Evolutionary conservation across 2,113 vertebrate species (phyloP).

Genomic region (Meriones unguiculatus): DNA sequence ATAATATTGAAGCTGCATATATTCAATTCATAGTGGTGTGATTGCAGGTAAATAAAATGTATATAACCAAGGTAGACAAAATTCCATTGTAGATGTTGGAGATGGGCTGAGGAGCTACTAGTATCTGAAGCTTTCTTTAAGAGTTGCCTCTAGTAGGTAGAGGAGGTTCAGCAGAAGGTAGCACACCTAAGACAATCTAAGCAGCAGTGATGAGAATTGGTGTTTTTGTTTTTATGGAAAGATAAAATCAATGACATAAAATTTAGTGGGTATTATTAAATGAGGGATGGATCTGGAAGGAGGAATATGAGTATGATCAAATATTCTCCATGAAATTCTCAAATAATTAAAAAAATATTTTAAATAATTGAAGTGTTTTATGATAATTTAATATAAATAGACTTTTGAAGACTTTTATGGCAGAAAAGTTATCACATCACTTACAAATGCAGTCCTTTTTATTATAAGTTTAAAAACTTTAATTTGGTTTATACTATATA

Average conservation of each 20-base stretch:
- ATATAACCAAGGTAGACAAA: neutral
- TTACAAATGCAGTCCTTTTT: slow-evolving; percentile 28
- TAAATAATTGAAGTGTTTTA: neutral
- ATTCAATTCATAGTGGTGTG: neutral
- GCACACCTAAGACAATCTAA: neutral
- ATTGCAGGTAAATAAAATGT: neutral
- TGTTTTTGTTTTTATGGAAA: neutral
- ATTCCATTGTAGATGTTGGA: neutral
- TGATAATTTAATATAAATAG: neutral
- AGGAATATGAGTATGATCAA: neutral
- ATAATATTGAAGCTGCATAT: neutral
- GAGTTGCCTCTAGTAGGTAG: no score
- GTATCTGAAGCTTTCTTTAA: neutral
- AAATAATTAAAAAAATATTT: neutral
- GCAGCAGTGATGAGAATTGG: neutral
- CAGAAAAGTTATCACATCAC: slow-evolving; percentile 61
- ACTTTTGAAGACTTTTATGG: neutral
- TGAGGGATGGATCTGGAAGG: neutral
- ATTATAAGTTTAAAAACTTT: slow-evolving; percentile 6
- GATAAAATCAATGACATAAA: neutral
- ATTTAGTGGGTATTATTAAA: neutral
- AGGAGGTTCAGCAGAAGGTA: neutral
- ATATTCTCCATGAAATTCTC: neutral
- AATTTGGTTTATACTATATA: neutral
- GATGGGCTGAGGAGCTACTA: neutral